phyloP scores from a whole-genome alignment of 2,888 invertebrate genomes.

The Adelphocoris suturalis region DNA sequence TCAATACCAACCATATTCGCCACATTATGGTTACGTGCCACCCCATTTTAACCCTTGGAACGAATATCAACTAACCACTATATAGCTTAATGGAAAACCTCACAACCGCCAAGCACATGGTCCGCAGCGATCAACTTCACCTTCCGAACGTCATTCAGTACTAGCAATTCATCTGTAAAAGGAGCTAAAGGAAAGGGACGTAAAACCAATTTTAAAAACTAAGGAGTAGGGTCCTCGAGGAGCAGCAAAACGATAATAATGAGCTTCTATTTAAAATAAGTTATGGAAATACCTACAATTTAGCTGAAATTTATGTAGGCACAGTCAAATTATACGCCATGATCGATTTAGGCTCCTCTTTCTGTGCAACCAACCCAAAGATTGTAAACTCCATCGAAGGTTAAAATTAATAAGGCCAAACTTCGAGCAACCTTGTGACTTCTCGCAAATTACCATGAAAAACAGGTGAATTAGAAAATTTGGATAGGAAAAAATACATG shows the following conservation, averaged over 20 bases:
- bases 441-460: too few species aligned
- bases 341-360: slow-evolving; percentile 51
- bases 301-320: neutral
- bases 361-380: slow-evolving; percentile 9
- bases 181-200: neutral
- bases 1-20: neutral
- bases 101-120: neutral
- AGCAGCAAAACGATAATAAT: too few species aligned
- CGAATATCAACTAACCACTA: slow-evolving; percentile 19
- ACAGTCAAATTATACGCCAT: neutral
- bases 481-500: slow-evolving; percentile 36
- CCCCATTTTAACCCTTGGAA: slow-evolving; percentile 23
- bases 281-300: neutral
- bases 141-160: slow-evolving; percentile 11
- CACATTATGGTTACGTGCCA: slow-evolving; percentile 38
- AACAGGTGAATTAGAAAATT: neutral
- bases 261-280: neutral
- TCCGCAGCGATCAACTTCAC: neutral
- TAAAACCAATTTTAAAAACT: slow-evolving; percentile 62
- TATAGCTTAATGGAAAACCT: slow-evolving; percentile 33
- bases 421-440: slow-evolving; percentile 1
- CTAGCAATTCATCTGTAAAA: neutral
- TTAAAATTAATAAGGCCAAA: neutral
- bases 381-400: slow-evolving; percentile 26
- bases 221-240: slow-evolving; percentile 5